phyloP scores from a whole-genome alignment of 35 echinoderm and acorn worm species.

The Ophiothrix spiculata region DNA sequence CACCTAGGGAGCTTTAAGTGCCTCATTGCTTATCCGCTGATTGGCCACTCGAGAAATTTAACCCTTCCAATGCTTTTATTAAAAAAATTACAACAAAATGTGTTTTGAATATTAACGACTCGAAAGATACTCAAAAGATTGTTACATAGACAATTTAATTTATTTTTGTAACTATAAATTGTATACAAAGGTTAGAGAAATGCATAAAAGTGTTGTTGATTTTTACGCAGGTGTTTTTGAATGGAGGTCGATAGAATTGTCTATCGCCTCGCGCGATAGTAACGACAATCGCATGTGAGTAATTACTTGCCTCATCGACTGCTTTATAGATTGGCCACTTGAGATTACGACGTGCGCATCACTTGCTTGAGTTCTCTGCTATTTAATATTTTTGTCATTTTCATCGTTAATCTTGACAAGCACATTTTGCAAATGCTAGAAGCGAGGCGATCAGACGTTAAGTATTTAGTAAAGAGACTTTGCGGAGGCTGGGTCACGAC shows the following conservation, averaged over 20 bases:
- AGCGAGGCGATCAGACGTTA: neutral
- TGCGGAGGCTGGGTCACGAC: neutral
- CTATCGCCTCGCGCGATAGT: no score
- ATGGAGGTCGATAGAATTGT: neutral
- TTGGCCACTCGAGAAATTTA: slow-evolving; percentile 3
- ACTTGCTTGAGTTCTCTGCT: neutral
- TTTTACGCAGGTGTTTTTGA: neutral
- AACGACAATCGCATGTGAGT: neutral
- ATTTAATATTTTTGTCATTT: slow-evolving; percentile 17
- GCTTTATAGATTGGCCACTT: neutral
- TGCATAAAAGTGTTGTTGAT: no score
- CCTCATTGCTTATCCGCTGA: slow-evolving; percentile 8
- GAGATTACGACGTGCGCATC: neutral
- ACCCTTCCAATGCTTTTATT: neutral
- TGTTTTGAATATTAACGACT: no score
- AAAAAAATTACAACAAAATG: no score
- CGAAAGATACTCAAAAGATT: no score
- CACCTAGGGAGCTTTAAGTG: slow-evolving; percentile 11
- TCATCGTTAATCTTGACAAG: neutral
- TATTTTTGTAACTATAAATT: no score
- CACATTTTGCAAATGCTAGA: neutral
- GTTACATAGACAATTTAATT: no score
- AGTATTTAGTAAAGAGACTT: neutral
- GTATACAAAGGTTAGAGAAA: no score
- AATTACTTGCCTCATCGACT: slow-evolving; percentile 1